Evolutionary conservation across 2,888 invertebrate species (phyloP), one percentile per base, ranked within the genome.

Genomic region (Chloroclystis v-ata): DNA sequence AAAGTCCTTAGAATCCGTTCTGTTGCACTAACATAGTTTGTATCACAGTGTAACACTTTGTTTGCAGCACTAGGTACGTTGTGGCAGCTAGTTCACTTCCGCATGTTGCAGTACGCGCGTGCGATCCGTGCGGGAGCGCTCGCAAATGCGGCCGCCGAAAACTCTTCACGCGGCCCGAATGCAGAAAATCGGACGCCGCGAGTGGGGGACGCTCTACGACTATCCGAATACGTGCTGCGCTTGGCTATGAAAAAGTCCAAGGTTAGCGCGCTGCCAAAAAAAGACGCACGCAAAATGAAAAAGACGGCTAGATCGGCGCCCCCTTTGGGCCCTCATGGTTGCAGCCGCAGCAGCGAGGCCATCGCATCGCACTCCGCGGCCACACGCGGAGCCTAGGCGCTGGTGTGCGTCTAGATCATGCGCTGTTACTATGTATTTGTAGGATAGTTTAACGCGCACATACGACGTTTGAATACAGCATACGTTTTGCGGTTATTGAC

Each of bases 221-320:
- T 85, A 84, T 81, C 78, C 84, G 78, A 84, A 83, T 85, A 86
- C 86, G 84, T 86, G 86, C 87, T 82, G 69, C 83, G 84, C 83
- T 82, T 81, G 77, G 80, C 82, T 84, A 83, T 84, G 84, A 82
- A 82, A 82, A 87, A 86, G 80, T 78, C 81, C 87, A 87, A 87
- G 87, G 86, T 85, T 85, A 86, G 77, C 82, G 82, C 84, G 85
- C 73, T 85, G 86, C 86, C 87, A 84, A 87, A 87, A 87, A 86
- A 87, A 87, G 87, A 86, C 86, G 82, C 83, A 83, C 83, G 81
- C 86, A 80, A 82, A 83, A 84, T 82, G 75, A 78, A 84, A 82
- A 84, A 80, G 82, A 82, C 75, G 79, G 82, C 80, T 79, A 82
- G 82, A 81, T 76, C 73, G 74, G 78, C 74, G 77, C 84, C 74